Base-by-base conservation (phyloP, 2,797 vertebrate species). In the Eulemur mongoz region DNA sequence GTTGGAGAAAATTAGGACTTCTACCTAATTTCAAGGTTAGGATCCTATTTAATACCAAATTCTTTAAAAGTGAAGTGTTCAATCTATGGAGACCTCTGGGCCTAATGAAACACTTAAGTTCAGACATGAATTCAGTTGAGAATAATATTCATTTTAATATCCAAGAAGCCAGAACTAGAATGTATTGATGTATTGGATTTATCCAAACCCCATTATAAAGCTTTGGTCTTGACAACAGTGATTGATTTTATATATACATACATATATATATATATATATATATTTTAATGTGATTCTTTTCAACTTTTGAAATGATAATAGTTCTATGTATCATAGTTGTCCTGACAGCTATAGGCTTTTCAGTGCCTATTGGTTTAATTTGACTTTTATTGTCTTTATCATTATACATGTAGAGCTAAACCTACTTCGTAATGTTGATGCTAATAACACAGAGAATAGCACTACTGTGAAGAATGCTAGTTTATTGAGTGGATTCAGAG, bases 351-450 rank as follows among this genome's bases (percentile, higher is more conserved):
- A 22, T 76, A 57, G 72, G 57, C 18, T 79, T 38, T 65, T 82
- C 48, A 15, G 0, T 84, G 22, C 35, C 50, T 67, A 0, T 7
- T 87, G 25, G 7, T 61, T 87, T 94, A 48, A 81, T 45, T 27
- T 73, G 57, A 57, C 52, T 63, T 38, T 65, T 67, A 10, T 9
- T 75, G 25, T 89, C 61, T 95, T 85, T 97, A 50, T 32, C 45
- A 0, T 96, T 97, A 32, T 95, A 23, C n/a, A 15, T 57, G 61
- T 15, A 99, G 99, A 99, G 98, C 98, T 99, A 92, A 99, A 99
- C 97, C 98, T 99, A 75, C 99, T 99, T 92, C 99, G 99, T 91
- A 99, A 99, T 9, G 99, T 99, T 84, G 99, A 99, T 97, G 99
- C 99, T 85, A 99, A 99, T 98, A 99, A 99, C 98, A 98, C 98